Evolutionary conservation across 2,797 vertebrate genomes (phyloP).

Genomic region (Lepus townsendii): DNA sequence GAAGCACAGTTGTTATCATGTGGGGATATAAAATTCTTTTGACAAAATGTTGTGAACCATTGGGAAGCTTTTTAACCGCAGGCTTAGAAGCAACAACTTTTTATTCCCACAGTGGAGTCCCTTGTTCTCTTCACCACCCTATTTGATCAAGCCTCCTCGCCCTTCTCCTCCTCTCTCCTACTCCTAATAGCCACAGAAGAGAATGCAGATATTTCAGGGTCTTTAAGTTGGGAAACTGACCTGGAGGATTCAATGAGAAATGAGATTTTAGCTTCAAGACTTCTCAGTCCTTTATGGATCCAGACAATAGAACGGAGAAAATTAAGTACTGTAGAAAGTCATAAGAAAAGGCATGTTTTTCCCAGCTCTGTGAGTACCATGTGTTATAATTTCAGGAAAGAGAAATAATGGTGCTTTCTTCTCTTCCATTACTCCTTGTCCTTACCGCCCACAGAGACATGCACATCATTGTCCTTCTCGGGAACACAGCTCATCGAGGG

Average conservation of each 20-base stretch:
- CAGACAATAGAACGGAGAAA: background rate
- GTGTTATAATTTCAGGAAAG: background rate
- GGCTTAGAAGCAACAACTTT: accelerated
- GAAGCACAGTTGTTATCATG: background rate
- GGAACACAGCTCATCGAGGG: background rate
- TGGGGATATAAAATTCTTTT: background rate
- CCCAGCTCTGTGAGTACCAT: background rate
- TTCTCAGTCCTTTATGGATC: background rate
- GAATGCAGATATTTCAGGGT: background rate
- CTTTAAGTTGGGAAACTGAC: background rate
- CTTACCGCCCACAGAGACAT: background rate
- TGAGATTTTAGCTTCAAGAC: background rate
- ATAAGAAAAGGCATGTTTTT: background rate
- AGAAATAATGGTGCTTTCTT: background rate
- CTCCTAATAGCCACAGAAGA: background rate
- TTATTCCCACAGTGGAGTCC: accelerated
- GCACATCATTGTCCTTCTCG: background rate
- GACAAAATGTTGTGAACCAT: background rate
- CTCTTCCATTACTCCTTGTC: background rate
- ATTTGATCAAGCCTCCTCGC: background rate
- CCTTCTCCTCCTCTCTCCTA: too few species aligned
- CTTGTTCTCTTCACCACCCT: accelerated
- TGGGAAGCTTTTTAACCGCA: background rate
- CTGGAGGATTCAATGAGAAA: background rate
- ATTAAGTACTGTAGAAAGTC: background rate